Percentiles rank a stretch among this genome's conserved stretches.
Evolutionary conservation across 1,140 invertebrate genomes (phyloP).

Genomic region (Formica selysi): DNA sequence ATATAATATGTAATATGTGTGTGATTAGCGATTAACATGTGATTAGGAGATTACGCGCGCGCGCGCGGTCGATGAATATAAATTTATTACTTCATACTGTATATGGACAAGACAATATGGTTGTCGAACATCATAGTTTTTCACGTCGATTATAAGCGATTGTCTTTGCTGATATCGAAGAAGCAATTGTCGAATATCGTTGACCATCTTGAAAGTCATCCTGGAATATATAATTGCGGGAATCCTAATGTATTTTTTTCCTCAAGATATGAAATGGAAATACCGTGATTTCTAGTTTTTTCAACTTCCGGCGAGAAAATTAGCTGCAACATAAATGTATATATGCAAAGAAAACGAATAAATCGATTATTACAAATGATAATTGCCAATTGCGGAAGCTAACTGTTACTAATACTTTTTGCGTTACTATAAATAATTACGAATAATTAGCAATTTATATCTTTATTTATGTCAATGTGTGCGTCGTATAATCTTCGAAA

Average conservation of each 20-base stretch:
- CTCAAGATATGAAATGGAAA: background rate
- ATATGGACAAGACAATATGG: background rate
- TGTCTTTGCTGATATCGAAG: slow-evolving; percentile 45
- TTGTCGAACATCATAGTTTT: background rate
- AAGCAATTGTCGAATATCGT: slow-evolving; percentile 56
- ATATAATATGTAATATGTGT: too few species aligned
- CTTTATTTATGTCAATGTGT: background rate
- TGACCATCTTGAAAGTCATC: slow-evolving; percentile 1
- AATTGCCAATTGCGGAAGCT: background rate
- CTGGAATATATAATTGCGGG: slow-evolving; percentile 28
- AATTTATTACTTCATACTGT: background rate
- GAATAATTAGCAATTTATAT: background rate
- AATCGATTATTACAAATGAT: slow-evolving; percentile 15
- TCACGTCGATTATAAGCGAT: slow-evolving; percentile 25
- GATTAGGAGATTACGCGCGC: too few species aligned
- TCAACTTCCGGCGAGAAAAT: slow-evolving; percentile 21
- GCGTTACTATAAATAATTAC: slow-evolving; percentile 6
- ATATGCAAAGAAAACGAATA: background rate
- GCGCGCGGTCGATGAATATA: background rate
- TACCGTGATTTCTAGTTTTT: background rate
- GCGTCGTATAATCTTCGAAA: background rate
- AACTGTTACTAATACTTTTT: background rate
- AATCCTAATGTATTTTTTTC: slow-evolving; percentile 53
- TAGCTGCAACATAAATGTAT: background rate
- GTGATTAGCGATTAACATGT: background rate